Evolutionary conservation across 2,113 vertebrate genomes (phyloP).

Genomic region (Piaya cayana): DNA sequence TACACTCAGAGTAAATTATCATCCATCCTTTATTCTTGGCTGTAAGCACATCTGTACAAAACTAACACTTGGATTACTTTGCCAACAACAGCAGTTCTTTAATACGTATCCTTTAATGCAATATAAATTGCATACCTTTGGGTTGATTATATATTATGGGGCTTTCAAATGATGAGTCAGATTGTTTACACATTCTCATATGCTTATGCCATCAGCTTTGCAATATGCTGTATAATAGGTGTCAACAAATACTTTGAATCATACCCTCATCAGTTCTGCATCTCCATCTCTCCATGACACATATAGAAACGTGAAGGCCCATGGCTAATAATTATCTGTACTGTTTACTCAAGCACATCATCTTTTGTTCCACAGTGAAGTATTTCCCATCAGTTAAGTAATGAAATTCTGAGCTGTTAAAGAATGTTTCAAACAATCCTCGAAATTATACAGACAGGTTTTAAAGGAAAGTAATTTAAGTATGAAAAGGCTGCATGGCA

Average conservation of each 20-base stretch:
- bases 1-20: background rate
- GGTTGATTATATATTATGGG: background rate
- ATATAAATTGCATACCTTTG: background rate
- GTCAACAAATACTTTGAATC: background rate
- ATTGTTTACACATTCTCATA: background rate
- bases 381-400: background rate
- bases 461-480: background rate
- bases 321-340: background rate
- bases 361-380: background rate
- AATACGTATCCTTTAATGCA: background rate
- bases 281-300: background rate
- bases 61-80: background rate
- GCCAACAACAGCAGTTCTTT: background rate
- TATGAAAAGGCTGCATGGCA: background rate
- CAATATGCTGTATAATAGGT: background rate
- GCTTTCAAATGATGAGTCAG: background rate
- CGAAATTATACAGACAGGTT: background rate
- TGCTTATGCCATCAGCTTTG: background rate
- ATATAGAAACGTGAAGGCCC: background rate
- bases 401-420: background rate
- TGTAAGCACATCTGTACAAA: background rate
- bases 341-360: background rate
- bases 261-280: background rate
- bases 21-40: background rate
- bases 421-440: background rate